Base-by-base conservation (phyloP, 2,888 invertebrate species). In the Drosophila stalkeri region DNA sequence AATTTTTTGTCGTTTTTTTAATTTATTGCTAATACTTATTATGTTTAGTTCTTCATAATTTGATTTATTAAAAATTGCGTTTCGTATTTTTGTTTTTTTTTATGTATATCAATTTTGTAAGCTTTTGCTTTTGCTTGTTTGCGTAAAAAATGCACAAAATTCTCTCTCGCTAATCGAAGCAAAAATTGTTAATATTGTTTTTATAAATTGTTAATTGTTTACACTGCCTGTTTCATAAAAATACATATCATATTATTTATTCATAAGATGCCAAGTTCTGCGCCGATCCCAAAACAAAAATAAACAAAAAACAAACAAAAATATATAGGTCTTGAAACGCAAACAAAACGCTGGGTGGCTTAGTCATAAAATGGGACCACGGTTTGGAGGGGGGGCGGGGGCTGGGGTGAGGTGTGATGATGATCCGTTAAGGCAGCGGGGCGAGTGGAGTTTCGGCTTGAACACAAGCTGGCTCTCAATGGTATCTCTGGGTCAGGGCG, bases 41-140 rank as follows among this genome's bases (percentile, higher is more conserved):
- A 78, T 71, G 74, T 82, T 84, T 89, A 74, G 67, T 86, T 90
- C 83, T 90, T 89, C 67, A 87, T 85, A 85, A 85, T 87, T 85
- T 85, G 86, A 85, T 89, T 84, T 84, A 89, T 89, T 90, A 86
- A 89, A 90, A 86, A 86, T 86, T 86, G 89, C 90, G 82, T 86
- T 78, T 82, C 81, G 73, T 89, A 80, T 86, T 84, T 84, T 33
- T 51, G 8, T 35, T 12, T 12, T 18, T 11, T 12, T 33, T 33
- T 49, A 20, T 44, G 12, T 44, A 44, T 39, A 35, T 51, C 68
- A 89, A 89, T 86, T 90, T 90, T 81, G 84, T 90, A 86, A 86
- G 86, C 86, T 77, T 89, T 81, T 51, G 51, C 51, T 86, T 69
- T 78, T 49, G 47, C 47, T 85, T 69, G 49, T 18, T 85, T 68